Base-by-base conservation (phyloP, 2,797 vertebrate genomes). In the Chaetophractus vellerosus region DNA sequence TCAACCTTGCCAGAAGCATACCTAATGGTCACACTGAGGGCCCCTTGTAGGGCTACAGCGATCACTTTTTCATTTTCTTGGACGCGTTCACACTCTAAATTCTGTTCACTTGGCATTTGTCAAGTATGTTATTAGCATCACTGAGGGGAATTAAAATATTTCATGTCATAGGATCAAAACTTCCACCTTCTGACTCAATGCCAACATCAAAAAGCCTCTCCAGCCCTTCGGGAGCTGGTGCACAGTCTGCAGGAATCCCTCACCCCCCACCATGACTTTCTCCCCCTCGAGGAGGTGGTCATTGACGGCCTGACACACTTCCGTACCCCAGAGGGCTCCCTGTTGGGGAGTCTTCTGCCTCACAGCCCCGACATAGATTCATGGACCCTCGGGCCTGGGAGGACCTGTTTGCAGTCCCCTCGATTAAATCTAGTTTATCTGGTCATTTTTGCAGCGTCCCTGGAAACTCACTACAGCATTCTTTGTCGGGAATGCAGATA, bases 111-210 rank as follows among this genome's bases (percentile, higher is more conserved):
- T 59, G 85, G 79, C 78, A 90, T 59, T 64, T 23, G 93, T 74
- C 90, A 94, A 38, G 66, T 71, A n/a, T 64, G 28, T 92, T 93
- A 90, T 86, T 96, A 94, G 92, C 64, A 69, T 90, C 78, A 93
- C 90, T 79, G 55, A 88, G 76, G 88, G 81, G 87, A 88, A 92
- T 90, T 93, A 95, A 86, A 91, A 83, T 79, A 21, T 83, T 90
- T 93, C 69, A 28, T 91, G 81, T 94, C 83, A 57, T 63, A 95
- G 92, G 64, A 95, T 97, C 92, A 90, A 78, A 96, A 95, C 78
- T 92, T 92, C 52, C 82, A 88, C 36, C 11, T 66, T 92, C 85
- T 92, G 92, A 96, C 79, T 93, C 81, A 7, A 24, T 55, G 93
- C 90, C 92, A 79, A 55, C 41, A 2, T 55, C 38, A 48, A 63